Base-by-base conservation (phyloP, 2,888 invertebrate genomes). In the Cantharis rufa region DNA sequence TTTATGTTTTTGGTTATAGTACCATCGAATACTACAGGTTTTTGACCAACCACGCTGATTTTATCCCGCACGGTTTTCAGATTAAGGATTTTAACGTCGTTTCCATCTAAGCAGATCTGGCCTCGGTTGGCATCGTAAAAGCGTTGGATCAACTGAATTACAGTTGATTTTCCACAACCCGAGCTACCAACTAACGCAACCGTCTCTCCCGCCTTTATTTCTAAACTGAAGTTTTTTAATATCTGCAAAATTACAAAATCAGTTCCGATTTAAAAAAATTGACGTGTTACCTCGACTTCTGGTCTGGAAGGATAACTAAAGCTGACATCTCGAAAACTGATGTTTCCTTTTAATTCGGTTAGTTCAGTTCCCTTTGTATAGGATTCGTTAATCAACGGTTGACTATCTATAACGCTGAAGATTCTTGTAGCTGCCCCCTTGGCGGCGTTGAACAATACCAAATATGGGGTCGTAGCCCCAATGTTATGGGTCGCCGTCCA, bases 11-110 rank as follows among this genome's bases (percentile, higher is more conserved):
- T 95, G 10, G 91, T 91, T 32, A 98, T 94, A 0, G 94, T 94
- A 32, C 94, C 93, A 79, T 94, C 94, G 86, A 98, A 98, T 11
- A 98, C 89, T 5, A 96, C 92, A 0, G 95, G 97, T 85, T 98
- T 97, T 89, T 98, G 98, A 0, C 96, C 95, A 1, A 98, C 97
- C 9, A 97, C 92, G 0, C 96, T 97, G 76, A 98, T 94, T 83
- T 95, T 93, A n/a, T 90, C 90, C 28, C 98, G 90, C 27, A 96
- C 87, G 94, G 95, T 95, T 15, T 91, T 90, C 3, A 96, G 89
- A 82, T 96, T 95, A n/a, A 97, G 86, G 48, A 92, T 90, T 79
- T 91, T 91, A 0, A 96, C 89, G 83, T 95, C 90, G 62, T 90
- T 86, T 0, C 91, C 92, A 83, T 95, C 95, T 4, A 95, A 85